Conservation (phyloP, 2,113 vertebrate genomes). For the Gadus chalcogrammus region DNA sequence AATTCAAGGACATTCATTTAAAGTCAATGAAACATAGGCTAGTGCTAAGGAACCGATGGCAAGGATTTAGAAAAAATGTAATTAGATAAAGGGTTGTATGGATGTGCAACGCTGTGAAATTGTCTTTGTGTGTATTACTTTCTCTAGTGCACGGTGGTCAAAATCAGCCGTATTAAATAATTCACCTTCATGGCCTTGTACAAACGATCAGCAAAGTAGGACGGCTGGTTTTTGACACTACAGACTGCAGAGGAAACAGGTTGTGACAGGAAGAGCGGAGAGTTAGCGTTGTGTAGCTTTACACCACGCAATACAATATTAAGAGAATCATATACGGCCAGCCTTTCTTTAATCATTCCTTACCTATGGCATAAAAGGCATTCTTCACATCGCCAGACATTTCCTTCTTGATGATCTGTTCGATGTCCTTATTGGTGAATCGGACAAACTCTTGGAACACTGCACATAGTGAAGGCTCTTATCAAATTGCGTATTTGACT, state of each 20-base stretch:
- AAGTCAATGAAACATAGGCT: too few relatives aligned
- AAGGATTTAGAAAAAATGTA: too few relatives aligned
- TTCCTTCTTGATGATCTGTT: constrained; percentile 91
- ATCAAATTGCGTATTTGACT: too few relatives aligned
- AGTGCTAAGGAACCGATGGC: too few relatives aligned
- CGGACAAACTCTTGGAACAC: constrained; percentile 96
- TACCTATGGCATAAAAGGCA: constrained; percentile 87
- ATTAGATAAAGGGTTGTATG: too few relatives aligned
- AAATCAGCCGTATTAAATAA: not conserved
- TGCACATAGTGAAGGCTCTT: constrained; percentile 40
- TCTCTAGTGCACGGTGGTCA: not conserved
- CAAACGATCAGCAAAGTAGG: constrained; percentile 92
- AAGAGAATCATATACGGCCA: not conserved
- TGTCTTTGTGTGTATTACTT: too few relatives aligned
- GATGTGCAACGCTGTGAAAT: too few relatives aligned
- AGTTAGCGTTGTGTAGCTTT: constrained; percentile 2
- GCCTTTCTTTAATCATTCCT: constrained; percentile 31
- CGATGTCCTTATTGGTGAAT: constrained; percentile 91
- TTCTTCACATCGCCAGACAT: constrained; percentile 91
- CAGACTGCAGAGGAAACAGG: constrained; percentile 73
- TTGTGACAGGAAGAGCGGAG: not conserved
- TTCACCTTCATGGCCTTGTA: constrained; percentile 98
- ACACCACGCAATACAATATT: not conserved
- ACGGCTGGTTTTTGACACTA: constrained; percentile 92
- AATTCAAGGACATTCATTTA: too few relatives aligned